Base-by-base conservation (phyloP, 2,888 invertebrate species). In the Glyphotaelius pellucidus region DNA sequence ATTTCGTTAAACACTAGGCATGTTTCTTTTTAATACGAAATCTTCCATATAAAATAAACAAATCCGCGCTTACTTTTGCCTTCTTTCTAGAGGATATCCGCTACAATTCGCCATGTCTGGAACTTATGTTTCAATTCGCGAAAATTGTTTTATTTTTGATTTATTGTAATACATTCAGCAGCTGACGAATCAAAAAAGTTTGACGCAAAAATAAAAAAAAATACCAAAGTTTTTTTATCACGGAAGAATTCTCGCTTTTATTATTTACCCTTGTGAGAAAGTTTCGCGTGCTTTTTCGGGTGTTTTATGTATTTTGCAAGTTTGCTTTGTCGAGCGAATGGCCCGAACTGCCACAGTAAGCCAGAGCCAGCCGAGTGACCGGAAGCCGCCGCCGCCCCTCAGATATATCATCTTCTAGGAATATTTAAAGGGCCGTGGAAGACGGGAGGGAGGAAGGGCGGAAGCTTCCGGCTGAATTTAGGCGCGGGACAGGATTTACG, bases 391-490 rank as follows among this genome's bases (percentile, higher is more conserved):
- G 85, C 85, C 38, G 85, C 38, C 85, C 25, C 79, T 88, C 67
- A 14, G 88, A 88, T 67, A 52, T 88, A 88, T 88, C 88, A 52
- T 88, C 88, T 88, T 88, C 88, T 67, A 19, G 35, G 88, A 88
- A 88, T 88, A 88, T 88, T 88, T 67, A 67, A 88, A 88, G 47
- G 83, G 25, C 35, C 25, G 15, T 32, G 52, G 88, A 5, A n/a
- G 67, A 79, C 32, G 52, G 47, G 52, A 30, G 30, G 42, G 86
- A 30, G n/a, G 15, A 52, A 12, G 32, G 35, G 32, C 67, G 67
- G 12, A 25, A 67, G 88, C 88, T 67, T 88, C 88, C 88, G 88
- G 88, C 67, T 15, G 86, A 85, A 38, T 87, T 30, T 88, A 52
- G 88, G 88, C 79, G 52, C 88, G 31, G 88, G 86, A 42, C 52